Evolutionary conservation across 2,888 invertebrate genomes (phyloP), one percentile per base, ranked within the genome.

Genomic region (Venustoraphidia nigricollis): DNA sequence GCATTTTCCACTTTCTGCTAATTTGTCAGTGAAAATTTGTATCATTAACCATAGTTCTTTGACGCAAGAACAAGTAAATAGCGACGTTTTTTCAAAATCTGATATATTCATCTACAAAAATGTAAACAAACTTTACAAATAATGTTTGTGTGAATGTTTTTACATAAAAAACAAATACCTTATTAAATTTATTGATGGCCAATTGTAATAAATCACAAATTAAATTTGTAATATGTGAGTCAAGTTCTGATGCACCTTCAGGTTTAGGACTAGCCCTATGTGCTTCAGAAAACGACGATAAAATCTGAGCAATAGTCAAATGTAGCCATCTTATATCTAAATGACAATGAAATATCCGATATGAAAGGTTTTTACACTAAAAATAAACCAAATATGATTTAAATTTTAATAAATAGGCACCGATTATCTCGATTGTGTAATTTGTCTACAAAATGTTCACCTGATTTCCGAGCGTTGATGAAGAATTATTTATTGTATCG

Each of bases 41-140:
- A 76, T 52, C 55, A 76, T 62, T 1, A 73, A 57, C 78, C 79
- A 79, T 38, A 72, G 55, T 59, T 78, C 77, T 59, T 73, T 71
- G 5, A 69, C 61, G 53, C 79, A 79, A 10, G 68, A 68, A 50
- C 79, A 79, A 48, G 67, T 67, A 55, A 75, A 79, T 0, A 75
- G 70, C 11, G 69, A 67, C 44, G 60, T 66, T n/a, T 62, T 60
- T 13, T 62, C 55, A n/a, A 75, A 55, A 51, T 73, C 70, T 4
- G 57, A 56, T 4, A 63, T 57, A 35, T 66, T 61, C 40, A 66
- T 65, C 64, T 68, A 45, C 37, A 59, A 55, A 47, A 51, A 52
- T 52, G 45, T 52, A 48, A 48, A 41, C 35, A 48, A 27, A 48
- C 43, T 35, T 48, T 8, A 41, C 36, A 17, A 37, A n/a, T 4